Conservation (phyloP, 1,140 invertebrate species). For the Micrasema minimum region DNA sequence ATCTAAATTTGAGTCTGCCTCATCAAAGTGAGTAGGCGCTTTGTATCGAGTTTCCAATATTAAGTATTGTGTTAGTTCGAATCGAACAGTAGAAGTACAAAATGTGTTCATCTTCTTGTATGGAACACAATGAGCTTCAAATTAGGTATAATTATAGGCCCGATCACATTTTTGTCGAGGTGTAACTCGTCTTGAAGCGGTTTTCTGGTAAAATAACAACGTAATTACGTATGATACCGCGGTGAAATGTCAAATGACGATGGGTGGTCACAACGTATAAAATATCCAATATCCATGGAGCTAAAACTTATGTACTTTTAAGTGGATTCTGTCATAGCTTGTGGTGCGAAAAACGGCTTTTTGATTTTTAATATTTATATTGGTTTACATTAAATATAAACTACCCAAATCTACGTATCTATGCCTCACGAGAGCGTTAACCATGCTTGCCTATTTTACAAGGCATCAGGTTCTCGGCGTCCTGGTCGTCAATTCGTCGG, state of each 20-base stretch:
- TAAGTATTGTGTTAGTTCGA: not conserved
- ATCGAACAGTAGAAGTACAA: conserved; percentile 14
- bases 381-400: no score
- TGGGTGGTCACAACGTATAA: conserved; percentile 12
- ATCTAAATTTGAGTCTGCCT: no score
- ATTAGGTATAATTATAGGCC: conserved; percentile 44
- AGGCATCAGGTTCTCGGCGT: no score
- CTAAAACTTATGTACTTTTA: not conserved
- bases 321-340: not conserved
- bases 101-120: conserved; percentile 50
- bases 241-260: conserved; percentile 17
- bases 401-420: no score
- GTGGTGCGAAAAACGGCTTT: no score
- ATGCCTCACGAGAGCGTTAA: no score
- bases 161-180: conserved; percentile 6
- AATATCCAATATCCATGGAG: not conserved
- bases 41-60: not conserved
- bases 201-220: not conserved
- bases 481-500: no score
- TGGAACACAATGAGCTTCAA: conserved; percentile 44
- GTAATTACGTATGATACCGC: conserved; percentile 4
- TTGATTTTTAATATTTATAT: no score
- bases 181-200: not conserved
- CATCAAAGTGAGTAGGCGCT: conserved; percentile 14
- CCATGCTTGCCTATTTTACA: no score